Conservation (phyloP, 2,888 invertebrate genomes). For the Priocnemis perturbator region DNA sequence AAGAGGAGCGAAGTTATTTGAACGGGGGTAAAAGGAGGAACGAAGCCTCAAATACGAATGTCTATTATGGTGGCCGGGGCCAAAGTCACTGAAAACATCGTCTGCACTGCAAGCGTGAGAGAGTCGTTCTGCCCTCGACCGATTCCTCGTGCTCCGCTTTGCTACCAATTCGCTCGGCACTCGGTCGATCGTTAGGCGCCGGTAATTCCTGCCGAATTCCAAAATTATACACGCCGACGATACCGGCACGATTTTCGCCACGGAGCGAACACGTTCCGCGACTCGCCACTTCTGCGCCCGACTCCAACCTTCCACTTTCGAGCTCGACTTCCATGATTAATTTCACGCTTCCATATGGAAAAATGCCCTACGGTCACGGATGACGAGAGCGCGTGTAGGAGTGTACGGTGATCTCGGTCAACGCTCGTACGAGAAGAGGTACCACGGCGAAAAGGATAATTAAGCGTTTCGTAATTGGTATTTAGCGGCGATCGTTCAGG, state of each 20-base stretch:
- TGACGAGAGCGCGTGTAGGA: too few relatives aligned
- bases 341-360: too few relatives aligned
- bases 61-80: conserved; percentile 40
- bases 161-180: not conserved
- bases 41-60: conserved; percentile 35
- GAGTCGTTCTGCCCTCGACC: conserved; percentile 18
- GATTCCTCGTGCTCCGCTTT: not conserved
- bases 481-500: conserved; percentile 50
- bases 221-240: conserved; percentile 34
- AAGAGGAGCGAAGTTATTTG: not conserved
- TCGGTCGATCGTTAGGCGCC: conserved; percentile 35
- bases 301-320: too few relatives aligned
- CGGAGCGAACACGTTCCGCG: not conserved
- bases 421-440: not conserved
- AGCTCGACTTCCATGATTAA: not conserved
- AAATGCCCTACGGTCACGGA: too few relatives aligned
- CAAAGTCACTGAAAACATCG: conserved; percentile 36
- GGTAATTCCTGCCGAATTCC: conserved; percentile 33
- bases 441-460: conserved; percentile 1
- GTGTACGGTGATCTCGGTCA: too few relatives aligned
- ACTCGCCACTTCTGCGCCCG: not conserved
- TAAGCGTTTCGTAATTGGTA: conserved; percentile 48
- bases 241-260: not conserved
- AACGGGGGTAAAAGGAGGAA: conserved; percentile 13
- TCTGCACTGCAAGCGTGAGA: conserved; percentile 23